Base-by-base conservation (phyloP, 2,888 invertebrate species). In the Orchesellides sinensis region DNA sequence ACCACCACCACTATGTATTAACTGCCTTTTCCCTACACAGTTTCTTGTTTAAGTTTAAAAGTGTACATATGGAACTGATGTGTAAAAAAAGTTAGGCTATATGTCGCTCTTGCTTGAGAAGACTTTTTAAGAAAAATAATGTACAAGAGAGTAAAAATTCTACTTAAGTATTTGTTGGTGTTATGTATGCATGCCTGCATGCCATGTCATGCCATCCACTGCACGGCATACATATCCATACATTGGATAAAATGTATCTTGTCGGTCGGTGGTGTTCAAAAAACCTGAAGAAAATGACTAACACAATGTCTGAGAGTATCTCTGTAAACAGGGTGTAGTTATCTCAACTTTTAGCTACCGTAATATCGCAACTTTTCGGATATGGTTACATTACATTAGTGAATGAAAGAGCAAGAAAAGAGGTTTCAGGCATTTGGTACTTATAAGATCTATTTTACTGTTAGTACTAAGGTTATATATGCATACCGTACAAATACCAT, bases 181-280 rank as follows among this genome's bases (percentile, higher is more conserved):
- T 75, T 75, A 75, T 75, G 75, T 75, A 75, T 75, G 75, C 75
- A 75, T 75, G 75, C 75, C 75, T 75, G 75, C 75, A 65, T 75
- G 52, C 66, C 75, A 75, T 75, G 35, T 40, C 75, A 65, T 75
- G 52, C 66, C 75, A 75, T 75, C 52, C 54, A 32, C 40, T 29
- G 72, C 52, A 74, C 40, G 72, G 72, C 47, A 72, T 74, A 63
- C 52, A 74, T 74, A 49, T 32, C 49, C 74, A 74, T 74, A 49
- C 74, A 74, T 52, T n/a, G 63, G 63, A 47, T 45, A 47, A 49
- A 45, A 49, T 70, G 40, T 73, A 40, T 49, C 59, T 73, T 73
- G 49, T 29, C 47, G 70, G 49, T 47, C 27, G 68, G 49, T 21
- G 69, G 49, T 59, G 27, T 4, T 52, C 49, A 49, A 49, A 21